Evolutionary conservation across 2,113 vertebrate species (phyloP), one percentile per base, ranked within the genome.

Genomic region (Pica pica): DNA sequence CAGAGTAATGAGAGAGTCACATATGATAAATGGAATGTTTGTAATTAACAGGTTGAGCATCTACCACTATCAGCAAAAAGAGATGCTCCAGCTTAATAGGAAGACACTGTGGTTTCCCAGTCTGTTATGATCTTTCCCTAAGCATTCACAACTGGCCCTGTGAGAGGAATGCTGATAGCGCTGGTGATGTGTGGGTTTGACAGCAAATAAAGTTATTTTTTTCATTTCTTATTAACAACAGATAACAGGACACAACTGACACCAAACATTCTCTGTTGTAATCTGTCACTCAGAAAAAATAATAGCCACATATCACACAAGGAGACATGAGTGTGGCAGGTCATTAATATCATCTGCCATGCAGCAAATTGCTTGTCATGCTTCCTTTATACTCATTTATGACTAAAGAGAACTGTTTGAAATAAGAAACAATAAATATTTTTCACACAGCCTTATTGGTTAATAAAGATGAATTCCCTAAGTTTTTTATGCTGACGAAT

Each of bases 361-460:
- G 92, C 87, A 91, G 92, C 97, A 98, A 97, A 98, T 97, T 97
- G 94, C 93, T 97, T 98, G 96, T 96, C 96, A 97, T 95, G 92
- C 93, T 97, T 97, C 95, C 95, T 97, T 97, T 98, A 92, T 96
- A 91, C 93, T 95, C 90, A 88, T 96, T 98, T 97, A 97, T 87
- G 79, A 90, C 83, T 97, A 93, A 98, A 97, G 57, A 94, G 37
- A 65, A 87, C 83, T 75, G 78, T 92, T 93, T 91, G 55, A 84
- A 94, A 88, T 89, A 35, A 95, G 39, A 90, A 50, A 55, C 55
- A 69, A 84, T 94, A 97, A 97, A 95, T 93, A 93, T 94, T 96
- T 97, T 94, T 89, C 80, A 64, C 87, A 46, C 9, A 96, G 57
- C 17, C 28, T 90, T 42, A 60, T 67, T 87, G 75, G 42, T 83